Evolutionary conservation across 2,797 vertebrate species (phyloP).

Genomic region (Oryzias sinensis): DNA sequence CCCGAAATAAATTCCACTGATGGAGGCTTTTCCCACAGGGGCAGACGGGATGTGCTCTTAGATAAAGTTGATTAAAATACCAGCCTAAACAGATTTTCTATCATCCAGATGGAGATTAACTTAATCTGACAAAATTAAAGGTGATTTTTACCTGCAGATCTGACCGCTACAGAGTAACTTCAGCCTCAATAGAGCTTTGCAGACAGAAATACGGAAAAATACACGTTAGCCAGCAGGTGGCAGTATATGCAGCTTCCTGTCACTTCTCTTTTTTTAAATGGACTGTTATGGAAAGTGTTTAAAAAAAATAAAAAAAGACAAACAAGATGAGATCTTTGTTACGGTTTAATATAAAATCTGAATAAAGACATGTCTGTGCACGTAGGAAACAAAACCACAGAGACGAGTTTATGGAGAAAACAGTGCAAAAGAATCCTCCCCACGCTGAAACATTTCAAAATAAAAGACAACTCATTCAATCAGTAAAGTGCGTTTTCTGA

Average conservation of each 20-base stretch:
- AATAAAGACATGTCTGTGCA: conserved; percentile 46
- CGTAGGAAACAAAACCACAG: conserved; percentile 33
- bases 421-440: conserved; percentile 74
- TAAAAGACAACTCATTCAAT: conserved; percentile 28
- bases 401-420: conserved; percentile 43
- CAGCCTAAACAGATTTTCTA: background rate
- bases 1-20: conserved; percentile 46
- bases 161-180: too few species aligned
- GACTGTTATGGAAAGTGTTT: conserved; percentile 46
- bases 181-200: too few species aligned
- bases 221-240: too few species aligned
- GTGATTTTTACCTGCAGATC: too few species aligned
- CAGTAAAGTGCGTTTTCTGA: conserved; percentile 80
- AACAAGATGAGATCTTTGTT: conserved; percentile 51
- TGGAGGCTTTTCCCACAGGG: conserved; percentile 19
- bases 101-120: background rate
- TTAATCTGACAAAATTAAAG: background rate
- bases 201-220: too few species aligned
- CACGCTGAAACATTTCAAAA: conserved; percentile 45
- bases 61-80: conserved; percentile 13
- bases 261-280: conserved; percentile 40
- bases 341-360: conserved; percentile 69
- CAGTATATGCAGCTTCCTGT: conserved; percentile 50
- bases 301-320: conserved; percentile 13
- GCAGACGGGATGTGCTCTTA: conserved; percentile 7